These are phyloP conservation scores for Didymodactylos carnosus DNA, from an alignment of 2,888 invertebrate species.

Conservation along the genomic window DNA sequence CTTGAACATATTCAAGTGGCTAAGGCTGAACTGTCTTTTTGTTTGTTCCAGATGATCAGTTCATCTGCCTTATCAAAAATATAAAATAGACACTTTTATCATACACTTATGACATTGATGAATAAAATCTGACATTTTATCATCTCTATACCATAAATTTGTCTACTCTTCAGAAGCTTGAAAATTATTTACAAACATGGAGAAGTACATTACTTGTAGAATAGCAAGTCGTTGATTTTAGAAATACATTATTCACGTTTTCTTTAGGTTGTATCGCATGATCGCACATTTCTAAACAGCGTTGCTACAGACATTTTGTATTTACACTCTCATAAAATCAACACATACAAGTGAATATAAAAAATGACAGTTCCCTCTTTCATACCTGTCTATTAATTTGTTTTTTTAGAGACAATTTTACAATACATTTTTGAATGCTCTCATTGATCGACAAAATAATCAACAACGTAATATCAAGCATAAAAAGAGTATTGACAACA, in stretches of 20 bases:
- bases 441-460: constrained; percentile 73
- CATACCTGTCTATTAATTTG: constrained; percentile 67
- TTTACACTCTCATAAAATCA: constrained; percentile 67
- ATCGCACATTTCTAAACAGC: not conserved
- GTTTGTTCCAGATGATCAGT: constrained; percentile 46
- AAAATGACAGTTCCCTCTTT: constrained; percentile 78
- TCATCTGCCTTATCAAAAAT: constrained; percentile 65
- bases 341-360: constrained; percentile 54
- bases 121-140: constrained; percentile 41
- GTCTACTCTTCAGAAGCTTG: constrained; percentile 95
- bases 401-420: constrained; percentile 87
- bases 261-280: not conserved
- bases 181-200: constrained; percentile 67
- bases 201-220: not conserved
- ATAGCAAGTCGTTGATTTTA: not conserved
- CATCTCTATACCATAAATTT: constrained; percentile 99
- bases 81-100: constrained; percentile 16
- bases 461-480: constrained; percentile 85
- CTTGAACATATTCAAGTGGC: constrained; percentile 76
- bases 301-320: constrained; percentile 91
- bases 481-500: constrained; percentile 83
- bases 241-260: not conserved
- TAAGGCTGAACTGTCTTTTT: constrained; percentile 60
- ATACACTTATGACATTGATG: not conserved
- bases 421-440: constrained; percentile 79